Conservation (phyloP, 37 sponge, comb jelly and placozoan species). For the Haliclona indistincta region DNA sequence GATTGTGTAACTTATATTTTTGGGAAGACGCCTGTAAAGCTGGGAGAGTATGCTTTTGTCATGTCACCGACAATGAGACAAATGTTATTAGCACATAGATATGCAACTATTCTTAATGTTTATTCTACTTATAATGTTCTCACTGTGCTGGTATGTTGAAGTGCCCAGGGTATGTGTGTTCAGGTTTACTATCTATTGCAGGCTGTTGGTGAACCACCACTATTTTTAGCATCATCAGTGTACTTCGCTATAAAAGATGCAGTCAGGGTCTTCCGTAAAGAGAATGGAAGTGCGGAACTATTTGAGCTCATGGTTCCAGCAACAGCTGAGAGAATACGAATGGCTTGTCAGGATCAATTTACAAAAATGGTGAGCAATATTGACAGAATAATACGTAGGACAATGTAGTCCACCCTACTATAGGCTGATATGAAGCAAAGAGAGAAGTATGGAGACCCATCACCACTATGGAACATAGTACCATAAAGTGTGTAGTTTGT, state of each 20-base stretch:
- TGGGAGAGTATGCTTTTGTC: too few species aligned
- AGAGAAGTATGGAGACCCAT: neutral
- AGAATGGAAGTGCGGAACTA: constrained; percentile 3
- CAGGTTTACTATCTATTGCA: neutral
- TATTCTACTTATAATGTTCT: constrained; percentile 9
- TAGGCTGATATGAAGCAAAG: neutral
- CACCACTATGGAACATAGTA: neutral
- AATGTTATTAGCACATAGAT: neutral
- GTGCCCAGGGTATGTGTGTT: too few species aligned
- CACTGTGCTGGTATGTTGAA: too few species aligned
- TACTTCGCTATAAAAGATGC: constrained; percentile 46
- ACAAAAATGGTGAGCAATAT: neutral
- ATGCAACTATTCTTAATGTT: neutral
- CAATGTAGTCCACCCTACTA: neutral
- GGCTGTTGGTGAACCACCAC: constrained; percentile 58
- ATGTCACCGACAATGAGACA: too few species aligned
- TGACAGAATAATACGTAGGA: neutral
- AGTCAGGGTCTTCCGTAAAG: neutral
- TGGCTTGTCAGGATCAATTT: constrained; percentile 40
- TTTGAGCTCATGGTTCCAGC: constrained; percentile 30
- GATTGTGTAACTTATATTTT: too few species aligned
- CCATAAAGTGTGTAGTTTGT: constrained; percentile 9
- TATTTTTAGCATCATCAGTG: constrained; percentile 42
- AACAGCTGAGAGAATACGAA: constrained; percentile 29
- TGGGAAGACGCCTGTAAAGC: too few species aligned